Base-by-base conservation (phyloP, 2,797 vertebrate species). In the Meda fulgida region DNA sequence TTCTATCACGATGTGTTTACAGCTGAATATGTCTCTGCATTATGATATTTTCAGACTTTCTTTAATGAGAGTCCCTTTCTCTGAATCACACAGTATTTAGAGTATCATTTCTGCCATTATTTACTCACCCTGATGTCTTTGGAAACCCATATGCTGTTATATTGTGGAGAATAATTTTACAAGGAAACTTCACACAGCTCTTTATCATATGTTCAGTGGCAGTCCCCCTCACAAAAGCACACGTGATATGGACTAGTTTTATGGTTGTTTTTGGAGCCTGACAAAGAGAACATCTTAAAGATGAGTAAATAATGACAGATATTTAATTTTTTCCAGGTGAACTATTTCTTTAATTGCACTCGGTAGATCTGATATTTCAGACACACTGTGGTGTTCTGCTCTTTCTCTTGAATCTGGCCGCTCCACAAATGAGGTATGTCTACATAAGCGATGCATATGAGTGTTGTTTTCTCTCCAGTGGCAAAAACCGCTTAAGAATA, bases 391-490 rank as follows among this genome's bases (percentile, higher is more conserved):
- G 55, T 86, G 76, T 84, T 80, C 4, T 80, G 51, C 84, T 85
- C 38, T 79, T 83, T 90, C 88, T 71, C 48, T 91, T 87, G 85
- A 88, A 85, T 58, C 80, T 89, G 88, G 90, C 78, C 89, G 91
- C 91, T 92, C 88, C 91, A 94, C 91, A 93, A 91, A 93, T 95
- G 93, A 95, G 94, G 94, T 95, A 95, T 94, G 93, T 93, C 92
- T 88, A 88, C 85, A 87, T 82, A 92, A 89, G 88, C 88, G 91
- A 86, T 88, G 87, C 89, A 90, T 87, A 82, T 84, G 92, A 87
- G 85, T 91, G 89, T 87, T 81, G 77, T 88, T 94, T 91, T 67
- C 71, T 90, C 63, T 65, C 63, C 87, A 91, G 90, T 92, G 92
- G 89, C 82, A 88, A 90, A 70, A 84, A 88, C 69, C 66, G 36